Conservation (phyloP, 2,113 vertebrate species). For the Hyperopisus bebe region DNA sequence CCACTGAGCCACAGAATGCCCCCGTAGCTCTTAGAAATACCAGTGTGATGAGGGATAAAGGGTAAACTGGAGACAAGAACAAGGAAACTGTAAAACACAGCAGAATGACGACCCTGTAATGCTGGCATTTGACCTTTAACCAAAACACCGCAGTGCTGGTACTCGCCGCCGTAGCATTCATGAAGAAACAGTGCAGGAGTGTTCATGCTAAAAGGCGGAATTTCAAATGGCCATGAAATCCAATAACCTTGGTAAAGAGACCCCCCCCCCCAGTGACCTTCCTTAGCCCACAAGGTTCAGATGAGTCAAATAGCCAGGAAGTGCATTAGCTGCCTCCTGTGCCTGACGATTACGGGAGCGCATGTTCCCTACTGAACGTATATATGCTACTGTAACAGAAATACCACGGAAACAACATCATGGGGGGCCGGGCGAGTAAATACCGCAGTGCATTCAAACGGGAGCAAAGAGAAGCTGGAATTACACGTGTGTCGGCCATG, state of each 20-base stretch:
- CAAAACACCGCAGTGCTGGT: neutral
- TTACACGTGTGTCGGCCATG: neutral
- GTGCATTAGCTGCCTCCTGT: neutral
- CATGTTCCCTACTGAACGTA: neutral
- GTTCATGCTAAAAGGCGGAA: neutral
- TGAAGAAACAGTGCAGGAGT: neutral
- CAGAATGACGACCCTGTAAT: neutral
- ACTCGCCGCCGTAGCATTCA: neutral
- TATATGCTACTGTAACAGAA: neutral
- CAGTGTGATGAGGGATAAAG: neutral
- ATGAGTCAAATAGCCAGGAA: neutral
- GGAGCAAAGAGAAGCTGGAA: neutral
- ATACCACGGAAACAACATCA: neutral
- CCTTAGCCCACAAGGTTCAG: neutral
- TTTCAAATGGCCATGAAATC: neutral
- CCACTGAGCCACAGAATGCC: neutral
- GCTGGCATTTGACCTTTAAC: neutral
- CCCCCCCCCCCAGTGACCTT: neutral
- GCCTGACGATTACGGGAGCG: neutral
- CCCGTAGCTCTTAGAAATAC: neutral
- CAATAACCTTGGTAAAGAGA: neutral
- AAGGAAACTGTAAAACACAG: neutral
- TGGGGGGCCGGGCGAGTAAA: neutral
- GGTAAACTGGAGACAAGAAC: neutral
- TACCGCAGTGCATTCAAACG: neutral